These are phyloP conservation scores for Zelostemma sp. DNA, from an alignment of 1,140 invertebrate genomes.

Conservation along the genomic window DNA sequence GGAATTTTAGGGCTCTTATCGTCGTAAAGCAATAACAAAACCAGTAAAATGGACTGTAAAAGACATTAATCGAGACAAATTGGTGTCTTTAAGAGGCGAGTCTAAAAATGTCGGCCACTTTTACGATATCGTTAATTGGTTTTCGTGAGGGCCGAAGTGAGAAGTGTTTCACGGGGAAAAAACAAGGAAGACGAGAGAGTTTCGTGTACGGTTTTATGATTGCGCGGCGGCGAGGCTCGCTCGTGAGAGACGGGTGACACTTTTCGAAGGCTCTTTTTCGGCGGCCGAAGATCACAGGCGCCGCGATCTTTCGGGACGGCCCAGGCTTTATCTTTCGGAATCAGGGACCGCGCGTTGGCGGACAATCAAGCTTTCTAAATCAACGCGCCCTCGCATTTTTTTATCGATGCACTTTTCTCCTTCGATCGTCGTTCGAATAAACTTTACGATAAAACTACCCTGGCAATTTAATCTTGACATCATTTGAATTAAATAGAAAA, in stretches of 20 bases:
- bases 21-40: slow-evolving; percentile 19
- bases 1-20: too few species aligned
- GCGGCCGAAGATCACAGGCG: slow-evolving; percentile 48
- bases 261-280: slow-evolving; percentile 50
- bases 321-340: slow-evolving; percentile 51
- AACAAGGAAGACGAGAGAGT: not conserved
- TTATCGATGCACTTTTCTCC: slow-evolving; percentile 30
- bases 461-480: too few species aligned
- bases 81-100: slow-evolving; percentile 25
- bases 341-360: slow-evolving; percentile 58
- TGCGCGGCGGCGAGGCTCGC: slow-evolving; percentile 8
- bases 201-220: slow-evolving; percentile 38
- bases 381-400: slow-evolving; percentile 13
- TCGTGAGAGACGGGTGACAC: slow-evolving; percentile 47
- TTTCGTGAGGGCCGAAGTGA: slow-evolving; percentile 19
- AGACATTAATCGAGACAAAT: slow-evolving; percentile 39
- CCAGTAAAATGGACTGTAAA: slow-evolving; percentile 23
- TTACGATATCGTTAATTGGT: slow-evolving; percentile 38
- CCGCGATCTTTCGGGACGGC: slow-evolving; percentile 17
- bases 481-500: too few species aligned
- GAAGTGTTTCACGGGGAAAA: slow-evolving; percentile 1
- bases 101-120: slow-evolving; percentile 14
- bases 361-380: slow-evolving; percentile 51
- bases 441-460: too few species aligned
- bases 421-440: too few species aligned